phyloP scores from a whole-genome alignment of 2,797 vertebrate genomes.

The Rousettus madagascariensis region DNA sequence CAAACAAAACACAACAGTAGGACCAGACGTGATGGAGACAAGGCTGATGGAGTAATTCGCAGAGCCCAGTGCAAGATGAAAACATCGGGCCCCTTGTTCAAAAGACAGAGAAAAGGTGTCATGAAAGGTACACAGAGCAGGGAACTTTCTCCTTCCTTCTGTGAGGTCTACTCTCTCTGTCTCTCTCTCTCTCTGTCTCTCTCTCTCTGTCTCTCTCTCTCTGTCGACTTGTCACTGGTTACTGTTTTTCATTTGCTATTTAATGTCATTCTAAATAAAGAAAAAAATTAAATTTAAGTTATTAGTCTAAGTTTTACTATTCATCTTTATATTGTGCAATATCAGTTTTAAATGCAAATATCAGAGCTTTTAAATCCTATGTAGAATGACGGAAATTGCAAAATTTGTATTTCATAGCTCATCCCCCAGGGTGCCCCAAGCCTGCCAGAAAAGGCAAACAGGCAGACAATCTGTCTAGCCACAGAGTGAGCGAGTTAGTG shows the following conservation, averaged over 20 bases:
- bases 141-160: not conserved
- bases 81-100: not conserved
- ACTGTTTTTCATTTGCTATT: not conserved
- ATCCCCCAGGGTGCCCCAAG: not conserved
- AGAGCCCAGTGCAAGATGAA: not conserved
- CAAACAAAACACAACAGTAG: not conserved
- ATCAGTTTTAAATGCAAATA: not conserved
- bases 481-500: not conserved
- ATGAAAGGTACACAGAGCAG: fast-evolving
- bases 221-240: not conserved
- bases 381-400: not conserved
- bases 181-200: not conserved
- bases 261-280: not conserved
- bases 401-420: not conserved
- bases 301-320: not conserved
- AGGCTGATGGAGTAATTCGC: fast-evolving
- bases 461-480: not conserved
- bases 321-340: not conserved
- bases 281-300: not conserved
- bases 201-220: not conserved
- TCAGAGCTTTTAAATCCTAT: not conserved
- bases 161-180: not conserved
- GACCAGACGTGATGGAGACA: not conserved
- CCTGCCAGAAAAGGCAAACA: not conserved
- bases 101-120: not conserved